phyloP scores from a whole-genome alignment of 2,113 vertebrate species.

The Forbesichthys papilliferus region DNA sequence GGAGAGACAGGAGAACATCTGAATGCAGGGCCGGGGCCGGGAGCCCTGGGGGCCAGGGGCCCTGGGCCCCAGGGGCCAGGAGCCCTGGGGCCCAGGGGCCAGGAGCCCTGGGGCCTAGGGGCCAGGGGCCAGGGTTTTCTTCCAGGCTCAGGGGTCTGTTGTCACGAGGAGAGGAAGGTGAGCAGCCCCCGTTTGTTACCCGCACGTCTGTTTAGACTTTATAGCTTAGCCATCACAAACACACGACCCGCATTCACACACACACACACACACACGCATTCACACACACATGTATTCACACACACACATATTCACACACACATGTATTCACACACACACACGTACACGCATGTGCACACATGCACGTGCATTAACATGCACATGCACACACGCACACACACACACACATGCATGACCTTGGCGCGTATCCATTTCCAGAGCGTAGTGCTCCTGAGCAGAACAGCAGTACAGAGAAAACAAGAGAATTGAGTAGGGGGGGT shows the following conservation, averaged over 20 bases:
- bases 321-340: background rate
- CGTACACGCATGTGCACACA: background rate
- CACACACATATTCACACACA: background rate
- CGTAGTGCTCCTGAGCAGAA: conserved; percentile 37
- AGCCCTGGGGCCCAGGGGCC: no score
- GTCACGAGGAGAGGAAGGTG: conserved; percentile 54
- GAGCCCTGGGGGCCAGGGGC: no score
- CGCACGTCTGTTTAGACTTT: conserved; percentile 61
- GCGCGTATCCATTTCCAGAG: conserved; percentile 60
- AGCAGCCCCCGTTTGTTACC: conserved; percentile 25
- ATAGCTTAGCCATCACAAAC: conserved; percentile 49
- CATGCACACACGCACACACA: background rate
- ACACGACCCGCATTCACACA: conserved; percentile 37
- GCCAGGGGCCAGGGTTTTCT: background rate
- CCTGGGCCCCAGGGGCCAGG: no score
- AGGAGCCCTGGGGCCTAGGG: no score
- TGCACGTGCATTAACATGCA: background rate
- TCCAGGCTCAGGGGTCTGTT: conserved; percentile 57
- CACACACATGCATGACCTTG: conserved; percentile 53
- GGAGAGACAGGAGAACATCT: conserved; percentile 40
- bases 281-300: background rate
- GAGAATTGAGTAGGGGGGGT: background rate
- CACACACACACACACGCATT: conserved; percentile 12
- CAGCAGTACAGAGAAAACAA: conserved; percentile 53
- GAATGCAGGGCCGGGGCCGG: conserved; percentile 40